Percentiles rank a stretch among this genome's conserved stretches.
Conservation (phyloP, 2,113 vertebrate species). For the Tragelaphus buxtoni region DNA sequence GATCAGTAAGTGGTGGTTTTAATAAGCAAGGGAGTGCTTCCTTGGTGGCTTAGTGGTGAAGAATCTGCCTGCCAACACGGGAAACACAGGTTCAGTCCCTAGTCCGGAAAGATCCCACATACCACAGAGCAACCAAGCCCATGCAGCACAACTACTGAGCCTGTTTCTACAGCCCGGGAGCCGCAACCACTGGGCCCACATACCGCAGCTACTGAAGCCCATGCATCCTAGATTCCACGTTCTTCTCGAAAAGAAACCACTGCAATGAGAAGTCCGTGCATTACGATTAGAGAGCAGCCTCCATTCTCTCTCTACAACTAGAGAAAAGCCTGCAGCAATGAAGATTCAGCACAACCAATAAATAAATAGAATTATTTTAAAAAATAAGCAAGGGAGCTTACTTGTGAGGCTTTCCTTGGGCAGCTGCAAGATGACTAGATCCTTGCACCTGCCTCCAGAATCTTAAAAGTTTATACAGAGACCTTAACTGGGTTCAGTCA, state of each 20-base stretch:
- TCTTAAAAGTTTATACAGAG: background rate
- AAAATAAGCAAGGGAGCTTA: background rate
- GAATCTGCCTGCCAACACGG: background rate
- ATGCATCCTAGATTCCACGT: background rate
- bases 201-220: background rate
- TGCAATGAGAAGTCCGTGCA: background rate
- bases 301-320: background rate
- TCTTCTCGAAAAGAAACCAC: background rate
- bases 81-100: background rate
- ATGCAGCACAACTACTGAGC: background rate
- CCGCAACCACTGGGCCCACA: background rate
- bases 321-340: background rate
- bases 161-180: background rate
- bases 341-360: background rate
- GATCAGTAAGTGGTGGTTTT: background rate
- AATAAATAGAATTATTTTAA: background rate
- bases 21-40: background rate
- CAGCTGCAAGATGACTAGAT: background rate
- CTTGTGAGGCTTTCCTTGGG: background rate
- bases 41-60: background rate
- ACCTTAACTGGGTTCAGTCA: background rate
- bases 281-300: background rate
- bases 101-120: background rate
- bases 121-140: background rate
- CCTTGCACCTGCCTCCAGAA: background rate